Percentiles rank a stretch among this genome's conserved stretches.
phyloP scores from a whole-genome alignment of 2,888 invertebrate species.

The Stenodera caucasica region DNA sequence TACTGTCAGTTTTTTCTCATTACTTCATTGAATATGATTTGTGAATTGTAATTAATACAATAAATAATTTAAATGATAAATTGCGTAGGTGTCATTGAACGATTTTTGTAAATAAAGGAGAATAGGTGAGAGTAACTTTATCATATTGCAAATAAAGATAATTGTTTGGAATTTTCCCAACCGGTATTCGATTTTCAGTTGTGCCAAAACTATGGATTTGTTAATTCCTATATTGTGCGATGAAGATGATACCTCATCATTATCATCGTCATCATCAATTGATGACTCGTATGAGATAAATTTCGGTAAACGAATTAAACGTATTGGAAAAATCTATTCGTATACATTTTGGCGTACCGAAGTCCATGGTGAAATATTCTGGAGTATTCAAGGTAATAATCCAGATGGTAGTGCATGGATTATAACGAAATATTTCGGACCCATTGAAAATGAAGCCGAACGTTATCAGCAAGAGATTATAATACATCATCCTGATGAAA shows the following conservation, averaged over 20 bases:
- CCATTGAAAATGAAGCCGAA: slow-evolving; percentile 40
- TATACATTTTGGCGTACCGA: slow-evolving; percentile 53
- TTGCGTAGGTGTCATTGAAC: no score
- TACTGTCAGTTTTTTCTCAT: background rate
- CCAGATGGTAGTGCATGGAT: slow-evolving; percentile 49
- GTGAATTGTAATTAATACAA: no score
- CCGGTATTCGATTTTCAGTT: background rate
- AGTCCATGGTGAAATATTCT: slow-evolving; percentile 50
- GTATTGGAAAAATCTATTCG: slow-evolving; percentile 50
- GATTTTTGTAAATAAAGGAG: no score
- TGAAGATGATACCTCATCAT: slow-evolving; percentile 12
- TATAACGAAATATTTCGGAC: slow-evolving; percentile 50
- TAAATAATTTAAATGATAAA: no score
- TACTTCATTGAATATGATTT: background rate
- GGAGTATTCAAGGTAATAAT: slow-evolving; percentile 53
- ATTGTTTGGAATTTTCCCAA: background rate
- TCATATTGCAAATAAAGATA: background rate
- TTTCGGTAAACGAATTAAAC: slow-evolving; percentile 45
- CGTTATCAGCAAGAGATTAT: slow-evolving; percentile 50
- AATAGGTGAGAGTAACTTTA: background rate
- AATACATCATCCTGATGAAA: slow-evolving; percentile 49
- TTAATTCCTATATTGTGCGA: slow-evolving; percentile 39
- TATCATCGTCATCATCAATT: slow-evolving; percentile 19
- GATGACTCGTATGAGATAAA: slow-evolving; percentile 45
- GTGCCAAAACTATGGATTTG: background rate